Conservation (phyloP, 2,888 invertebrate species). For the Pimpla rufipes region DNA sequence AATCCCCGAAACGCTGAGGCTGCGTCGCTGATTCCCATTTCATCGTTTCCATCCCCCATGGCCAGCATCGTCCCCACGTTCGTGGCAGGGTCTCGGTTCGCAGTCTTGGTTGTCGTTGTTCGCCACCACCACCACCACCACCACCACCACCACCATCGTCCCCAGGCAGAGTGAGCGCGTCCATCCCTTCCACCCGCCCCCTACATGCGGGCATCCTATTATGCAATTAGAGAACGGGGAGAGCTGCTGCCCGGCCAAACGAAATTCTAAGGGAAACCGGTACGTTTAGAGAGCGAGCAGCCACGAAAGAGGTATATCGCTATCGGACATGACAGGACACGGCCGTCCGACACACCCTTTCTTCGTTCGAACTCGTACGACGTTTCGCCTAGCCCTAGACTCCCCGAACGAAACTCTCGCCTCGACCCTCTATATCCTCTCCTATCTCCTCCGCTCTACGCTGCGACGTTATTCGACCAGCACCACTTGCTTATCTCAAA, state of each 20-base stretch:
- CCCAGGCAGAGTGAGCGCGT: slow-evolving; percentile 31
- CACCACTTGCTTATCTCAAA: slow-evolving; percentile 82
- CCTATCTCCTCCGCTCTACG: slow-evolving; percentile 43
- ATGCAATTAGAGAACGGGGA: slow-evolving; percentile 83
- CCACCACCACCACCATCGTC: slow-evolving; percentile 58
- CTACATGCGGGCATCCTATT: slow-evolving; percentile 84
- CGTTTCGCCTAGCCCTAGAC: slow-evolving; percentile 65
- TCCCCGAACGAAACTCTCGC: slow-evolving; percentile 41
- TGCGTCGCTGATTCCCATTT: slow-evolving; percentile 64
- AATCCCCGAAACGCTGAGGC: slow-evolving; percentile 63
- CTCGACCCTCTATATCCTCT: slow-evolving; percentile 27
- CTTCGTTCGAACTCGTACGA: slow-evolving; percentile 84
- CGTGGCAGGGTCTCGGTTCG: slow-evolving; percentile 37
- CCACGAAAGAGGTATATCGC: slow-evolving; percentile 82
- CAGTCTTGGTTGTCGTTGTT: slow-evolving; percentile 59
- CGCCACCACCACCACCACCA: slow-evolving; percentile 62
- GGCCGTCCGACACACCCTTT: slow-evolving; percentile 85
- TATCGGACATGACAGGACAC: slow-evolving; percentile 85
- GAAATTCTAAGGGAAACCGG: slow-evolving; percentile 79
- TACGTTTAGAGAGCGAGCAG: slow-evolving; percentile 73
- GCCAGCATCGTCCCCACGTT: slow-evolving; percentile 37
- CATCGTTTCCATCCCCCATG: slow-evolving; percentile 52
- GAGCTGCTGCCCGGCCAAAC: slow-evolving; percentile 70
- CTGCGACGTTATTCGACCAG: slow-evolving; percentile 42
- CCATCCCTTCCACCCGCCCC: slow-evolving; percentile 60